Evolutionary conservation across 2,888 invertebrate genomes (phyloP).

Genomic region (Drosophila buzzatii): DNA sequence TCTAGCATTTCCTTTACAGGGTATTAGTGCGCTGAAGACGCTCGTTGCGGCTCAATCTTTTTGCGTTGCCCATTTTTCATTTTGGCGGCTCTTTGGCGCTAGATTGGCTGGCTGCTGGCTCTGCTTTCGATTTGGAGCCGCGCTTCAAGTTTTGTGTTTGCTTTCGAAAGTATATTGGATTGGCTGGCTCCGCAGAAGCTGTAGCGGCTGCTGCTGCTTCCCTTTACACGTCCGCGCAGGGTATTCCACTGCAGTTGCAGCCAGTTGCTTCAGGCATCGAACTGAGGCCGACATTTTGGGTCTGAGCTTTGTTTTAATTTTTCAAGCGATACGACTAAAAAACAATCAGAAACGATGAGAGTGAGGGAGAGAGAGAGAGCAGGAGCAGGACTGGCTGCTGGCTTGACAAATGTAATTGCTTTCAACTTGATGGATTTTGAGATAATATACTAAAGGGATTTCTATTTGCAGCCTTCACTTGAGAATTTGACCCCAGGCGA

Average conservation of each 20-base stretch:
- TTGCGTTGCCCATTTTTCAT: constrained; percentile 29
- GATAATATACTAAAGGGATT: constrained; percentile 16
- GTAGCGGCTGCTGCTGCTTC: neutral
- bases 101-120: constrained; percentile 59
- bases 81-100: constrained; percentile 49
- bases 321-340: constrained; percentile 33
- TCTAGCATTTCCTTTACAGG: neutral
- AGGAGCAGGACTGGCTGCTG: neutral
- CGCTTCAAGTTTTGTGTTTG: constrained; percentile 73
- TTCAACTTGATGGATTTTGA: constrained; percentile 15
- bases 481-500: neutral
- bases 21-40: neutral
- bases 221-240: too few relatives aligned
- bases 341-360: constrained; percentile 34
- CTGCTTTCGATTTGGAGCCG: constrained; percentile 49
- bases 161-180: constrained; percentile 81
- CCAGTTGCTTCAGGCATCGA: constrained; percentile 32
- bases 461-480: neutral
- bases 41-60: neutral
- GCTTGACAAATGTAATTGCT: constrained; percentile 34
- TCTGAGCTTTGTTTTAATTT: constrained; percentile 62
- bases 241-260: constrained; percentile 17
- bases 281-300: constrained; percentile 54
- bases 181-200: constrained; percentile 40
- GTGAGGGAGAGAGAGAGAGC: neutral